Conservation (phyloP, 2,797 vertebrate species). For the Falco cherrug region DNA sequence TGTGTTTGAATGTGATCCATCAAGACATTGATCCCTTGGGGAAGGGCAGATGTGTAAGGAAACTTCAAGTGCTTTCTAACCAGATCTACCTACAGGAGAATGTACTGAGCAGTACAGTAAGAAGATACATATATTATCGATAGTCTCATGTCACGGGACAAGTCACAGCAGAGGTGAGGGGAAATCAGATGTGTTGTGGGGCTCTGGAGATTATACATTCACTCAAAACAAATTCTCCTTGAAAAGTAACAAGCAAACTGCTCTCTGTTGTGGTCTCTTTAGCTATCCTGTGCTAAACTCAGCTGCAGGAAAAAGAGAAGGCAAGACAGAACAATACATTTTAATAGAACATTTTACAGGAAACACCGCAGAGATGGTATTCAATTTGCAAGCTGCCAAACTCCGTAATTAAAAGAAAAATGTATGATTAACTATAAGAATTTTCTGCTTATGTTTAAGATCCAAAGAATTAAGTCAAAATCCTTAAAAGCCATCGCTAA, state of each 20-base stretch:
- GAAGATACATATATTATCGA: conserved; percentile 64
- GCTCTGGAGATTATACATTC: conserved; percentile 41
- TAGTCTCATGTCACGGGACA: conserved; percentile 45
- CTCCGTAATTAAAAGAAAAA: conserved; percentile 65
- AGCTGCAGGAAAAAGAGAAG: background rate
- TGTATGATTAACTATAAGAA: conserved; percentile 27
- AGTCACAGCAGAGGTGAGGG: conserved; percentile 60
- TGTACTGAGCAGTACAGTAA: conserved; percentile 54
- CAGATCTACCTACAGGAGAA: conserved; percentile 35
- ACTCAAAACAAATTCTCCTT: conserved; percentile 51
- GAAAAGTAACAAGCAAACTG: background rate
- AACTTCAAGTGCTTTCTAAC: conserved; percentile 67
- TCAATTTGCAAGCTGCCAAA: conserved; percentile 36
- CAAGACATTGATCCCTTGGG: conserved; percentile 81
- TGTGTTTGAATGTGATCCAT: conserved; percentile 86
- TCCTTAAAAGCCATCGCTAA: conserved; percentile 66
- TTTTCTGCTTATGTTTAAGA: conserved; percentile 60
- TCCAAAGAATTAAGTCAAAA: conserved; percentile 68
- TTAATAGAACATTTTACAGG: background rate
- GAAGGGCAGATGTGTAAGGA: conserved; percentile 66
- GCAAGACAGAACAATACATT: background rate
- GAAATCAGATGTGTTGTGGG: conserved; percentile 64
- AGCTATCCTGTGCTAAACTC: background rate
- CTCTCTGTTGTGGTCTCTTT: background rate
- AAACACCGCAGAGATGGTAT: background rate